These are phyloP conservation scores for Crocallis elinguaria DNA, from an alignment of 2,888 invertebrate genomes.

Conservation along the genomic window DNA sequence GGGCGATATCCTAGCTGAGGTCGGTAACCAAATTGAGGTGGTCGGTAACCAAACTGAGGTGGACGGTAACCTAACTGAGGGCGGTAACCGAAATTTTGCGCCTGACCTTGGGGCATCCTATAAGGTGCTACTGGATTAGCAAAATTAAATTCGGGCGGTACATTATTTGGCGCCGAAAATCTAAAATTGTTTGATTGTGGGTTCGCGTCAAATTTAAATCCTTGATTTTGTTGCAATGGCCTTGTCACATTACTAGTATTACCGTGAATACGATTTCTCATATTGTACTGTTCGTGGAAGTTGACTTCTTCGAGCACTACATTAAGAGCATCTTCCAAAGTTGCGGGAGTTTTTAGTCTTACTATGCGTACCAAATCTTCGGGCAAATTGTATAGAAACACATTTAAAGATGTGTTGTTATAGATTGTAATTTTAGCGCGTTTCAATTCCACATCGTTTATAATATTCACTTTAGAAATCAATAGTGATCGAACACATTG, in stretches of 20 bases:
- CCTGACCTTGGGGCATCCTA: neutral
- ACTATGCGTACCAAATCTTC: constrained; percentile 22
- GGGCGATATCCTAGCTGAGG: neutral
- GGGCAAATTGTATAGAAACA: constrained; percentile 24
- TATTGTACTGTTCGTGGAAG: constrained; percentile 5
- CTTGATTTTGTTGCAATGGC: too few relatives aligned
- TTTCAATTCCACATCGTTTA: neutral
- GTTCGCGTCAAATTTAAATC: too few relatives aligned
- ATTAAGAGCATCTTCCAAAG: constrained; percentile 12
- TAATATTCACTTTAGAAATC: neutral
- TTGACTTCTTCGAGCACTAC: constrained; percentile 14
- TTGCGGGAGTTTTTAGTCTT: constrained; percentile 4
- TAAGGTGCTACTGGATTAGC: neutral
- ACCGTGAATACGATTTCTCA: neutral
- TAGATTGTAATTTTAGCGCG: constrained; percentile 23
- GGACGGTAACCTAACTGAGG: too few relatives aligned
- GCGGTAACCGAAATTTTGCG: too few relatives aligned
- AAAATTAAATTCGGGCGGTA: neutral
- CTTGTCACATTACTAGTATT: too few relatives aligned
- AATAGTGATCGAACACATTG: constrained; percentile 11
- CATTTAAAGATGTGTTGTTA: constrained; percentile 26
- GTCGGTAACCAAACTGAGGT: neutral
- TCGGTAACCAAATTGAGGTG: neutral
- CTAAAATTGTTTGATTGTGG: neutral
- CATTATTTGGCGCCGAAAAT: neutral